These are phyloP conservation scores for Drosophila birchii DNA, from an alignment of 2,888 invertebrate species.

Conservation along the genomic window DNA sequence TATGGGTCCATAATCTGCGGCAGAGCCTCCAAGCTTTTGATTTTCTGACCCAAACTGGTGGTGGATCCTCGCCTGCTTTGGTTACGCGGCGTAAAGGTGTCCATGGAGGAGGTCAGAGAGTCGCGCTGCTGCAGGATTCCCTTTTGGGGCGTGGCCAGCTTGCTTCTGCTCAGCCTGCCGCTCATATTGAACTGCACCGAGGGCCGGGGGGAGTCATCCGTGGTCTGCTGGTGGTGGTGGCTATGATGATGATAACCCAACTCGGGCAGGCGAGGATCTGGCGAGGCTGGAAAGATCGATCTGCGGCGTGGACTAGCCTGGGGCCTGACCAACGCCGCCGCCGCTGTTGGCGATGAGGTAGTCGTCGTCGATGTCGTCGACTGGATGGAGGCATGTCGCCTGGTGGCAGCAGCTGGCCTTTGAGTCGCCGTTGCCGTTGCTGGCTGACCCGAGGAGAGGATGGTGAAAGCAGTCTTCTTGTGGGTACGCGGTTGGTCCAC, in stretches of 20 bases:
- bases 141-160: constrained; percentile 75
- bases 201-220: constrained; percentile 83
- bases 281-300: constrained; percentile 64
- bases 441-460: constrained; percentile 85
- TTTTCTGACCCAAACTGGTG: constrained; percentile 53
- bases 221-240: no score
- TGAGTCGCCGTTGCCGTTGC: not conserved
- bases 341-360: constrained; percentile 56
- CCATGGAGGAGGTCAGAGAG: constrained; percentile 77
- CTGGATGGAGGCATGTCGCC: constrained; percentile 65
- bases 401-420: constrained; percentile 17
- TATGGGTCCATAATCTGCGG: constrained; percentile 81
- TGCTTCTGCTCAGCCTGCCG: constrained; percentile 74
- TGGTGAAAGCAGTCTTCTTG: constrained; percentile 89
- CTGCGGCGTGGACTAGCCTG: constrained; percentile 69
- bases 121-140: constrained; percentile 83
- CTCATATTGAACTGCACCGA: constrained; percentile 84
- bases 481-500: constrained; percentile 86
- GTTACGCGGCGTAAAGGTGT: constrained; percentile 67
- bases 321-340: constrained; percentile 44
- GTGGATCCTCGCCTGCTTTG: constrained; percentile 52
- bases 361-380: constrained; percentile 70
- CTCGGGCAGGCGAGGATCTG: constrained; percentile 59
- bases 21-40: constrained; percentile 80
- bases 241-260: constrained; percentile 22